Evolutionary conservation across 2,888 invertebrate species (phyloP), one percentile per base, ranked within the genome.

Genomic region (Aplocera efformata): DNA sequence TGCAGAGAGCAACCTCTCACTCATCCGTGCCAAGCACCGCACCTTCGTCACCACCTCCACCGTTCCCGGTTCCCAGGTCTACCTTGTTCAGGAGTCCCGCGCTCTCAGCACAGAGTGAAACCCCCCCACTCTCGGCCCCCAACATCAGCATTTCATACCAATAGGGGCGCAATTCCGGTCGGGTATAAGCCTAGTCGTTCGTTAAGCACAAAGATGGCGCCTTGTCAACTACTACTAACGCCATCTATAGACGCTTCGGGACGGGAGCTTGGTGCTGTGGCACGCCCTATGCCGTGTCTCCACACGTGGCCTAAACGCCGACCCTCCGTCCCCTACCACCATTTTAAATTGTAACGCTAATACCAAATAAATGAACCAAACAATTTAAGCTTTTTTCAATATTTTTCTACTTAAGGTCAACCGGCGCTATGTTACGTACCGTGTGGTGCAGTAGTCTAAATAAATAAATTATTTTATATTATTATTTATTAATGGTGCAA

Each of bases 1-100:
- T 64, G 98, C 98, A 64, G 98, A 98, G 90, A 95, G 95, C 91
- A 97, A 95, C 88, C 91, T 98, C 80, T 94, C 94, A 66, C 91
- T 98, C 84, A 97, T 98, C 90, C 94, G 98, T 72, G 97, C 98
- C 90, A 98, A 98, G 91, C 98, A 98, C 91, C 97, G 98, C 90
- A 96, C 97, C 83, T 97, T 97, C 89, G 97, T 97, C 75, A 97
- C 97, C 90, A 96, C 96, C 82, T 95, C 94, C 83, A 93, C 95
- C 65, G 94, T 96, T 69, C 96, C 96, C 84, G 96, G 96, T 70
- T 96, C 96, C 74, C 95, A 95, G 89, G 95, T 96, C 68, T 96
- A 96, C 89, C 91, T 96, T 82, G 96, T 96, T 61, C 95, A 95
- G 90, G 96, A 96, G 89, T 93, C 94, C 79, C 93, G 91, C 73